Evolutionary conservation across 1,140 invertebrate species (phyloP).

Genomic region (Nasonia longicornis): DNA sequence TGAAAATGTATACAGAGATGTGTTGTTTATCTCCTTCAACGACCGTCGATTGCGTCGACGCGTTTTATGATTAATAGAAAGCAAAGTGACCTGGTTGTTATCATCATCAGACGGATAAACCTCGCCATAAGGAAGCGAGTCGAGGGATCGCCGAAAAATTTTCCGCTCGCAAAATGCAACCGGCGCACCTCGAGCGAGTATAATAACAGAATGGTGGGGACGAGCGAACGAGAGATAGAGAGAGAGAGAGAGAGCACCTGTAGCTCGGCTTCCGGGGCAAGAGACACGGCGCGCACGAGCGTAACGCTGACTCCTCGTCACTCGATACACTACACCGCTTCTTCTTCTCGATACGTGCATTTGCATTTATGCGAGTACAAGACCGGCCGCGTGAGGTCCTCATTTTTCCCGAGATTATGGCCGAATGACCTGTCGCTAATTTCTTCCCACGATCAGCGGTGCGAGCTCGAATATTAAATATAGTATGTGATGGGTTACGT

Average conservation of each 20-base stretch:
- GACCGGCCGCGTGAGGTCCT: neutral
- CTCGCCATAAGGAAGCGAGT: too few species aligned
- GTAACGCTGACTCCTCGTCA: neutral
- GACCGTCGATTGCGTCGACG: too few species aligned
- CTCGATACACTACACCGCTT: slow-evolving; percentile 3
- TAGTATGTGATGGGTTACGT: too few species aligned
- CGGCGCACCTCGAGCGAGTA: neutral
- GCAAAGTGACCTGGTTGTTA: too few species aligned
- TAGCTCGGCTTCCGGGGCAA: slow-evolving; percentile 7
- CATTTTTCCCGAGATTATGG: neutral
- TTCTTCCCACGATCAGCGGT: neutral
- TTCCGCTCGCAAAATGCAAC: neutral
- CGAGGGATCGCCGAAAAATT: too few species aligned
- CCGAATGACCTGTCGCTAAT: neutral
- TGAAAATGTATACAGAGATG: neutral
- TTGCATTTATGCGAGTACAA: neutral
- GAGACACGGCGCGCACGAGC: slow-evolving; percentile 4
- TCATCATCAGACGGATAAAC: too few species aligned
- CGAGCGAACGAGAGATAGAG: too few species aligned
- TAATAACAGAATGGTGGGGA: neutral
- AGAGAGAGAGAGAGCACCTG: neutral
- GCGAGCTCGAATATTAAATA: neutral
- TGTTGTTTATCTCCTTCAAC: too few species aligned
- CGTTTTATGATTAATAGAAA: too few species aligned
- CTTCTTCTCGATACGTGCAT: neutral